Conservation (phyloP, 2,797 vertebrate genomes). For the Tadarida brasiliensis region DNA sequence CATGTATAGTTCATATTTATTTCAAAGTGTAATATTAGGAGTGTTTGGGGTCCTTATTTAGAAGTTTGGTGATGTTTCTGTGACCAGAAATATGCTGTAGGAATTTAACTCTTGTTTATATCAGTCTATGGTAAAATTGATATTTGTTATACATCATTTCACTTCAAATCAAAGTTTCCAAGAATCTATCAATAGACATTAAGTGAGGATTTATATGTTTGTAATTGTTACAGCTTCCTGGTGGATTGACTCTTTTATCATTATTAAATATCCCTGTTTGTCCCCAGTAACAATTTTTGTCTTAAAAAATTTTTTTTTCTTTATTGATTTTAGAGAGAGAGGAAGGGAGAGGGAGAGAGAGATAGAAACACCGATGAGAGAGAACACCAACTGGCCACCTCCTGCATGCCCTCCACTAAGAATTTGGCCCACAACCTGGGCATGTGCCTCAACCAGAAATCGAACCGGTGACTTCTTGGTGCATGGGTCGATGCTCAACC, state of each 20-base stretch:
- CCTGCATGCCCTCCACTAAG: no score
- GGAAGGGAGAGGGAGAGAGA: no score
- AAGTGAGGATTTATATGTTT: not conserved
- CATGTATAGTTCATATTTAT: not conserved
- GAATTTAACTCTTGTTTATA: not conserved
- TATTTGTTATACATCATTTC: not conserved
- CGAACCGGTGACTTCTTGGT: no score
- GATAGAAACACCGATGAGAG: no score
- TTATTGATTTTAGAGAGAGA: no score
- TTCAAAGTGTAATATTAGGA: not conserved
- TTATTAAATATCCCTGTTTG: not conserved
- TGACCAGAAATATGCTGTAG: not conserved
- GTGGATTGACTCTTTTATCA: not conserved
- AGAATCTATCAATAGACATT: not conserved
- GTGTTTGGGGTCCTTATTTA: not conserved
- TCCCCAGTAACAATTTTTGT: slow-evolving; percentile 26
- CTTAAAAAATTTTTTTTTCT: not conserved
- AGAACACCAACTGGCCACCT: no score
- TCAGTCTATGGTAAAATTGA: not conserved
- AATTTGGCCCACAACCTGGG: no score
- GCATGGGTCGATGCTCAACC: no score
- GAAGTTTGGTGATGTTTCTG: not conserved
- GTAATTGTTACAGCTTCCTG: not conserved
- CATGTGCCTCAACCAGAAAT: no score
- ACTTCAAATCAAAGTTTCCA: not conserved